Evolutionary conservation across 1,140 invertebrate species (phyloP).

Genomic region (Macrobrachium nipponense): DNA sequence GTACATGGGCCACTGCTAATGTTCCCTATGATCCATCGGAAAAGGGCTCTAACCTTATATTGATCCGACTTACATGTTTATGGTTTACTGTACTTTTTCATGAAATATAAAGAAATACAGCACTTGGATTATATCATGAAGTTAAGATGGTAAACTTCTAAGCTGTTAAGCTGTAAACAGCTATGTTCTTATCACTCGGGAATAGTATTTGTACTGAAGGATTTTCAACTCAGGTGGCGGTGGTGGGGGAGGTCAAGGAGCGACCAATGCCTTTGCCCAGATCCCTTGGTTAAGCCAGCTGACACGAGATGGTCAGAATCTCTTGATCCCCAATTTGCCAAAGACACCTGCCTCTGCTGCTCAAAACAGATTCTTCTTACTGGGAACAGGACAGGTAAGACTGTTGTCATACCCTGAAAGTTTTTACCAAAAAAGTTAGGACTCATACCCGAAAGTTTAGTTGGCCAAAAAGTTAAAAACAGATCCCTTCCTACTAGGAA

Average conservation of each 20-base stretch:
- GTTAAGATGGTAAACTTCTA: too few species aligned
- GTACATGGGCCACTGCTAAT: too few species aligned
- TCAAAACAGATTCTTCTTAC: constrained; percentile 42
- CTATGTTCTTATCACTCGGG: background rate
- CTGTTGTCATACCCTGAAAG: background rate
- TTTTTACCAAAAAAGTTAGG: too few species aligned
- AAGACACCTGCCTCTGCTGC: constrained; percentile 12
- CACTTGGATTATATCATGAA: too few species aligned
- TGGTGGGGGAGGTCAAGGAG: background rate
- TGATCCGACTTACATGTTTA: too few species aligned
- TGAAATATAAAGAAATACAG: background rate
- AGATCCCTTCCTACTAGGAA: background rate
- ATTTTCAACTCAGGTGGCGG: background rate
- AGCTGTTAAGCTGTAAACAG: too few species aligned
- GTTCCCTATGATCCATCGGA: too few species aligned
- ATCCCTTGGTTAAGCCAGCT: constrained; percentile 37
- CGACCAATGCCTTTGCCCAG: constrained; percentile 26
- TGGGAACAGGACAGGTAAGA: constrained; percentile 27
- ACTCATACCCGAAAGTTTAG: too few species aligned
- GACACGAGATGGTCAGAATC: constrained; percentile 17
- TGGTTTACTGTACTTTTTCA: too few species aligned
- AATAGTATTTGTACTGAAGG: background rate
- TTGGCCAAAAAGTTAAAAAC: background rate
- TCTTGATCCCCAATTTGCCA: constrained; percentile 41
- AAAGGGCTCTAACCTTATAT: too few species aligned